Evolutionary conservation across 2,797 vertebrate genomes (phyloP), one percentile per base, ranked within the genome.

Genomic region (Pogonophryne albipinna): DNA sequence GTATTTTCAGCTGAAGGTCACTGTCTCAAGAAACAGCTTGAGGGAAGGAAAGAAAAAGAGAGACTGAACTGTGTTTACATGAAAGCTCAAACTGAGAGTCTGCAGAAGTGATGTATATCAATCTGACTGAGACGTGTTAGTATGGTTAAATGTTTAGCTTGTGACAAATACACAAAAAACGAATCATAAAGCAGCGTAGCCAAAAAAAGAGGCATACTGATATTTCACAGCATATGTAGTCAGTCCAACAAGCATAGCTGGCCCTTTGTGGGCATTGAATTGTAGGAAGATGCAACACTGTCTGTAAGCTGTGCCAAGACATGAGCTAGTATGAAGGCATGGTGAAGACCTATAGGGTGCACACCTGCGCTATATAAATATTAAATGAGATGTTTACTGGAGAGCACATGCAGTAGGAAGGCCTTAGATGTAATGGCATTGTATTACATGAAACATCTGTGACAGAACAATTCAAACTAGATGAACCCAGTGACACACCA

Each of bases 1-100:
- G 59, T 72, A 77, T 81, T 80, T 81, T 74, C 53, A 68, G 77
- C 59, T 87, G 73, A 89, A 85, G 80, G 89, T 88, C 83, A 86
- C 45, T 13, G 57, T 68, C 59, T 78, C 58, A 74, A 55, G 44
- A 66, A 56, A 76, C 57, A 71, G 51, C 70, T 65, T 19, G 3
- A 49, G 51, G 65, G 47, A 66, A 55, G 49, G 52, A 9, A 46
- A 42, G 66, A 27, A 74, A 17, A 71, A 19, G 61, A 75, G 53
- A 46, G 19, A 75, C 49, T 61, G 44, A 52, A 67, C 10, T 23
- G 42, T 66, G 34, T 65, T 81, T 59, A 80, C 14, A 70, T 47
- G 47, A 27, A 34, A 45, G 17, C 53, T 59, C 41, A 62, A 59
- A 75, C 4, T 46, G 31, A 23, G 19, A 58, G 13, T 71, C 51